phyloP scores from a whole-genome alignment of 92 coral and sea anemone genomes.

The Hydrozoanthus gracilis region DNA sequence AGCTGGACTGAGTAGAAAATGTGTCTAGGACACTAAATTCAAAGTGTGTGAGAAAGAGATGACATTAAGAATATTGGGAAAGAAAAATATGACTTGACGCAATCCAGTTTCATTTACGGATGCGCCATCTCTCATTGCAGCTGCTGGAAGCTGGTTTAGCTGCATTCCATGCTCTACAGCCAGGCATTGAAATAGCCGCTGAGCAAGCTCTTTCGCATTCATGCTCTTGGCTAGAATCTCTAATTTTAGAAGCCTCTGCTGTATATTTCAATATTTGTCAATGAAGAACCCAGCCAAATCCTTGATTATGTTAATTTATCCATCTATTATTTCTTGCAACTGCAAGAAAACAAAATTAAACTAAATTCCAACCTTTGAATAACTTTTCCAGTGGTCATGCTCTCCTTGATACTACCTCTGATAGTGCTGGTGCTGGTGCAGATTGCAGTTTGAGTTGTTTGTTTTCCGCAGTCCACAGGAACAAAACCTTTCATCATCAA shows the following conservation, averaged over 20 bases:
- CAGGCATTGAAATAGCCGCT: neutral
- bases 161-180: slow-evolving; percentile 24
- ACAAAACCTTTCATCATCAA: slow-evolving; percentile 42
- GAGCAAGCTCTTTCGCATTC: slow-evolving; percentile 28
- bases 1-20: too few relatives aligned
- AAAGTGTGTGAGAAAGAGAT: neutral
- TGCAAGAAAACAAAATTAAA: too few relatives aligned
- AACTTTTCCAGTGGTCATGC: too few relatives aligned
- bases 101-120: slow-evolving; percentile 27
- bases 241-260: slow-evolving; percentile 39
- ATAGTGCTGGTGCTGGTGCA: slow-evolving; percentile 41
- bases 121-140: slow-evolving; percentile 24
- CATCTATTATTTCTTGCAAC: too few relatives aligned
- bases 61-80: slow-evolving; percentile 30
- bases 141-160: slow-evolving; percentile 16
- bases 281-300: neutral
- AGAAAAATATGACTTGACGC: slow-evolving; percentile 39
- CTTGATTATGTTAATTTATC: too few relatives aligned
- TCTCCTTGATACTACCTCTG: slow-evolving; percentile 16
- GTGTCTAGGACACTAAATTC: too few relatives aligned
- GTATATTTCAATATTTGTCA: slow-evolving; percentile 42
- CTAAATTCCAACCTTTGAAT: too few relatives aligned
- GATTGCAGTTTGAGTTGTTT: slow-evolving; percentile 38
- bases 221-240: slow-evolving; percentile 45
- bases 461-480: slow-evolving; percentile 32